A percentile compares a stretch with the other conserved stretches of the same genome.
Evolutionary conservation across 2,113 vertebrate genomes (phyloP).

Genomic region (Pollachius pollachius): DNA sequence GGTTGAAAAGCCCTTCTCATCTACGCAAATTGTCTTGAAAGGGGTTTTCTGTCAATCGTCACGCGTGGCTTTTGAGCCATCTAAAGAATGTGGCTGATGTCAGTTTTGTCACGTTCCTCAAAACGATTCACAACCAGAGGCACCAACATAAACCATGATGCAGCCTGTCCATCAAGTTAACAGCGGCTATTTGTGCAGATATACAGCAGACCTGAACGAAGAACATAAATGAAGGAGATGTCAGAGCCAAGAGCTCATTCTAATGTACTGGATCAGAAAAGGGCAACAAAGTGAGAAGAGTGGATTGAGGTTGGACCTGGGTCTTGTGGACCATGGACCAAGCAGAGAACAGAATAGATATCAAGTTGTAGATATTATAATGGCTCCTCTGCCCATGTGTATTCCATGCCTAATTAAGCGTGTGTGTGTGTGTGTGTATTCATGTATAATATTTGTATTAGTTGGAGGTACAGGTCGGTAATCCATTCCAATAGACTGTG

Average conservation of each 20-base stretch:
- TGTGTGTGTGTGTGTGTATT: constrained; percentile 9
- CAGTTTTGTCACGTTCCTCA: too few species aligned
- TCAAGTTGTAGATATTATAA: constrained; percentile 36
- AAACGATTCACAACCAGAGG: too few species aligned
- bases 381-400: not conserved
- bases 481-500: constrained; percentile 1
- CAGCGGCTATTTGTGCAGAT: too few species aligned
- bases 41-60: not conserved
- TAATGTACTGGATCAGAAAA: constrained; percentile 15
- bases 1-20: not conserved
- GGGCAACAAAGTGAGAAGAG: constrained; percentile 27
- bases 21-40: not conserved
- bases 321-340: constrained; percentile 8
- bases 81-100: too few species aligned
- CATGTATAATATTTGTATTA: not conserved
- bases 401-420: not conserved
- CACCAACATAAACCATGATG: too few species aligned
- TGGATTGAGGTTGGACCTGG: constrained; percentile 14
- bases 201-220: not conserved
- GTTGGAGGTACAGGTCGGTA: constrained; percentile 5
- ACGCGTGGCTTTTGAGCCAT: too few species aligned
- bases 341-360: not conserved
- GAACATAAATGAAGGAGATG: not conserved
- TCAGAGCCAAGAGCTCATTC: not conserved
- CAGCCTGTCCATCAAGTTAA: too few species aligned